Base-by-base conservation (phyloP, 1,140 invertebrate species). In the Bathynomus jamesi region DNA sequence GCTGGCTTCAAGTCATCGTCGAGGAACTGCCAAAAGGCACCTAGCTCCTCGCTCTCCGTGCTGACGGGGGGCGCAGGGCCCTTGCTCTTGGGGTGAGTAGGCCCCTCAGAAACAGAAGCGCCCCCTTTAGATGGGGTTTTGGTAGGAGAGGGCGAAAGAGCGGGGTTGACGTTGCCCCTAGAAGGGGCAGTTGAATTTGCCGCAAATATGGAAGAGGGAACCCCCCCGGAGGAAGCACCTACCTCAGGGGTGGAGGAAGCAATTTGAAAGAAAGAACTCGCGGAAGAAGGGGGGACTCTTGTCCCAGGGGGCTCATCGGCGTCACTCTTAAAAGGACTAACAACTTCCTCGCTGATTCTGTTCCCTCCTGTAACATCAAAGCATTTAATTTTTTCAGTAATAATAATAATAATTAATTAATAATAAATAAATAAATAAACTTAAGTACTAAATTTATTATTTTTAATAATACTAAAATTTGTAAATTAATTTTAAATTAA, bases 1-100 rank as follows among this genome's bases (percentile, higher is more conserved):
- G 91, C 85, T 0, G 94, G 93, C 78, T 91, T 85, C 61, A 92
- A 83, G 71, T 92, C 87, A 0, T 88, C 87, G 80, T 94, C 91
- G 71, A 94, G 81, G 76, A 91, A 29, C 40, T 79, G 77, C 69
- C 75, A 78, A 40, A 67, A 75, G 17, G 73, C 63, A 10, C 76
- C 78, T 4, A 78, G 71, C 21, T 76, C 75, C 8, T 73, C 72
- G 17, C 32, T 40, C 17, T 40, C 32, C 32, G 32, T 40, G 17
- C 7, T 40, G 32, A 40, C 32, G 17, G 32, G 7, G 17, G 32
- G 7, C 7, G 32, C 32, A 8, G 17, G 7, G 7, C 32, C 32
- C 32, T 40, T 40, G 32, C 7, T 8, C 32, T 40, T 40, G 32
- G 32, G 32, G 32, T 7, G 32, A 40, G 32, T 17, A 40, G 32